phyloP scores from a whole-genome alignment of 2,888 invertebrate species.

The Danaus chrysippus region DNA sequence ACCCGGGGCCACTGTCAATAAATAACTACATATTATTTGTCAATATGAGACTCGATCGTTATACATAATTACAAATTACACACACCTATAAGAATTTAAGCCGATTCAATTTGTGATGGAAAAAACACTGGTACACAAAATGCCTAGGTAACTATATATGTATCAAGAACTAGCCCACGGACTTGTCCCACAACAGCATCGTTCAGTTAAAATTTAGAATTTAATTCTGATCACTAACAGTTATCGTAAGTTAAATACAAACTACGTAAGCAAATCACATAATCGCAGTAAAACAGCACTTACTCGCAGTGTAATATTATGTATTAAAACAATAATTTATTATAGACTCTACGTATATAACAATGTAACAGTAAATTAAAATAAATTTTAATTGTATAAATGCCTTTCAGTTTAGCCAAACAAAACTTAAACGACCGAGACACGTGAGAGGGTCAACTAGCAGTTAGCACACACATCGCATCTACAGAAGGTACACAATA shows the following conservation, averaged over 20 bases:
- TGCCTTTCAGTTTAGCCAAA: slow-evolving; percentile 64
- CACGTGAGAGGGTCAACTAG: slow-evolving; percentile 38
- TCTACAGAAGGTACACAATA: slow-evolving; percentile 54
- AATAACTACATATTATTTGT: neutral
- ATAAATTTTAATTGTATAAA: slow-evolving; percentile 65
- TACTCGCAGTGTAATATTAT: slow-evolving; percentile 39
- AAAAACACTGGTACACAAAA: neutral
- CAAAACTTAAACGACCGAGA: slow-evolving; percentile 50
- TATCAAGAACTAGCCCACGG: neutral
- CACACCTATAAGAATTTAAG: slow-evolving; percentile 1
- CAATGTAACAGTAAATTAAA: slow-evolving; percentile 70
- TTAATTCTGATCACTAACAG: slow-evolving; percentile 7
- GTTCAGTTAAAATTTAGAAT: slow-evolving; percentile 1
- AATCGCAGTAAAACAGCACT: slow-evolving; percentile 24
- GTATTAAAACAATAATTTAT: slow-evolving; percentile 71
- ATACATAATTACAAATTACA: slow-evolving; percentile 3
- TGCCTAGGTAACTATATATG: slow-evolving; percentile 5
- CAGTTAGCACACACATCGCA: slow-evolving; percentile 45
- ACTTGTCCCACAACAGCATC: neutral
- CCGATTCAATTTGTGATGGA: slow-evolving; percentile 2
- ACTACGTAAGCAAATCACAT: slow-evolving; percentile 20
- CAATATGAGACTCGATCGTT: slow-evolving; percentile 4
- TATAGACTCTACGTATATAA: slow-evolving; percentile 72
- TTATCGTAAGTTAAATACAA: slow-evolving; percentile 13
- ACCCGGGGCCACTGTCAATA: neutral